A percentile compares a stretch with the other conserved stretches of the same genome.
These are phyloP conservation scores for Marcusenius ussheri DNA, from an alignment of 2,113 vertebrate genomes.

Conservation along the genomic window DNA sequence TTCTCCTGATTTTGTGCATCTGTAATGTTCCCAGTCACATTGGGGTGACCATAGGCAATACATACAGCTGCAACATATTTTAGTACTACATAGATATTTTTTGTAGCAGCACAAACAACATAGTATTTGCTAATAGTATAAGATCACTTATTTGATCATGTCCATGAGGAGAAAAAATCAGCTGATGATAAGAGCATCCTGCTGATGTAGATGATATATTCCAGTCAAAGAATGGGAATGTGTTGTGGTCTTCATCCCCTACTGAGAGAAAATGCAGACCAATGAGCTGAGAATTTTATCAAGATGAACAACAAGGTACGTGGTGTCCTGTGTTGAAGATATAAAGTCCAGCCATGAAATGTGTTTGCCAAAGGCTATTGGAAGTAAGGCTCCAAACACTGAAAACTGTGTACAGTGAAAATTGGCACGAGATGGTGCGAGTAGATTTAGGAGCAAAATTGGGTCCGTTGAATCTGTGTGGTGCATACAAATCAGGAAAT, in stretches of 20 bases:
- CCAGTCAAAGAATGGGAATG: neutral
- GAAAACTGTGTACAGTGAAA: neutral
- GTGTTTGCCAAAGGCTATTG: neutral
- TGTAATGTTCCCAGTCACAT: neutral
- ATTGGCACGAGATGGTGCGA: neutral
- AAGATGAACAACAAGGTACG: neutral
- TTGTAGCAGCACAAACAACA: neutral
- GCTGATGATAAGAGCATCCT: neutral
- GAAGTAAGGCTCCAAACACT: neutral
- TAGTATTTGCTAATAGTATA: neutral
- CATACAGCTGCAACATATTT: neutral
- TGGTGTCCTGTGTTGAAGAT: neutral
- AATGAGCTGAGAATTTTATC: neutral
- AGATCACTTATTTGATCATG: neutral
- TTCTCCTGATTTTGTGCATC: neutral
- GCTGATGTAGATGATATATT: neutral
- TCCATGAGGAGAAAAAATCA: neutral
- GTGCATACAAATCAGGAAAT: too few relatives aligned
- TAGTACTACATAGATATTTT: neutral
- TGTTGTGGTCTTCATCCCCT: neutral
- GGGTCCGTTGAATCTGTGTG: neutral
- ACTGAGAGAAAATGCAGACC: neutral
- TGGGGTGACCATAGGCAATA: neutral
- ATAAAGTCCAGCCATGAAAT: neutral
- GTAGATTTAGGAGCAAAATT: neutral